phyloP scores from a whole-genome alignment of 2,113 vertebrate genomes.

The Oryzias javanicus region DNA sequence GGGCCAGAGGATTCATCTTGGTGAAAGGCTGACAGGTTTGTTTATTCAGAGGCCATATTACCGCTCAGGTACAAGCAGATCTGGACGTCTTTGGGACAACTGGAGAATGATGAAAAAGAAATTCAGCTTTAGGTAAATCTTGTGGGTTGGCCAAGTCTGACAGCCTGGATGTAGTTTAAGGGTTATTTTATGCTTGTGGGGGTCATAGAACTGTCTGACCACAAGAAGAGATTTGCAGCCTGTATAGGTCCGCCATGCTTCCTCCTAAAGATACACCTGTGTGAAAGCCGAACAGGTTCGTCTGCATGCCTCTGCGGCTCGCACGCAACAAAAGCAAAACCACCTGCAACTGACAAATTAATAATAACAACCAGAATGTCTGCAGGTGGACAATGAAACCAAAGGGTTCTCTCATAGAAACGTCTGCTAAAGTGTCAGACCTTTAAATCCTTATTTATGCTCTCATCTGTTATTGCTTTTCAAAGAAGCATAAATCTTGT shows the following conservation, averaged over 20 bases:
- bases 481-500: background rate
- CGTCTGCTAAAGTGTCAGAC: too few species aligned
- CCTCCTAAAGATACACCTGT: conserved; percentile 42
- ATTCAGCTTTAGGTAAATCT: too few species aligned
- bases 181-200: conserved; percentile 19
- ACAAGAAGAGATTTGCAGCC: too few species aligned
- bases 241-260: background rate
- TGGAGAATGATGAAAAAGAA: background rate
- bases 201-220: background rate
- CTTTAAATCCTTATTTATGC: too few species aligned
- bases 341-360: conserved; percentile 1
- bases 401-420: too few species aligned
- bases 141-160: too few species aligned
- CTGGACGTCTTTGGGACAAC: conserved; percentile 6
- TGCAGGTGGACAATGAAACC: too few species aligned
- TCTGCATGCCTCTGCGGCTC: conserved; percentile 28
- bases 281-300: conserved; percentile 64
- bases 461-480: background rate
- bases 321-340: conserved; percentile 6
- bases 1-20: conserved; percentile 23
- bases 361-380: background rate
- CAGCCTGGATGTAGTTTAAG: too few species aligned
- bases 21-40: conserved; percentile 33
- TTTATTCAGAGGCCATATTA: conserved; percentile 38
- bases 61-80: conserved; percentile 10